Base-by-base conservation (phyloP, 2,888 invertebrate genomes). In the Xanthia icteritia region DNA sequence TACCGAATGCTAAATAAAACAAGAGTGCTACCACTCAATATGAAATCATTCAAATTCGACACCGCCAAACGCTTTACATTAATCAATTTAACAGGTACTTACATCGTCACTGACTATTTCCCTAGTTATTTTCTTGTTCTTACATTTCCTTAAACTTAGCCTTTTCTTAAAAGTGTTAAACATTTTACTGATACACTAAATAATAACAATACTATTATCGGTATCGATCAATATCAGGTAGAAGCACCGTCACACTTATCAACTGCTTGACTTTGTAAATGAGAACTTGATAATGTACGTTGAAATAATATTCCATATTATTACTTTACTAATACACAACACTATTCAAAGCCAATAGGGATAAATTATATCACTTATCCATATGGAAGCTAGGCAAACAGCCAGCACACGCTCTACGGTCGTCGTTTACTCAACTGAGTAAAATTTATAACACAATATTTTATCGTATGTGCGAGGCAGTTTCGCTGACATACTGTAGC, bases 71-170 rank as follows among this genome's bases (percentile, higher is more conserved):
- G 27, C n/a, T 71, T 82, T 68, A 66, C 36, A 45, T 66, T 42
- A 54, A 64, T 45, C 15, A n/a, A 60, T 65, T 65, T 73, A 66
- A 74, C 60, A 76, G 79, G 58, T 91, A 92, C 92, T 92, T 86
- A 92, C 93, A 81, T 89, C 81, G 78, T 92, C 89, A 70, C 79
- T 72, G 56, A 71, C 64, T 39, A 67, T 63, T 60, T 79, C 79
- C 11, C 58, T 51, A 31, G 81, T 85, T 64, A 85, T 81, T 58
- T 82, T 84, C 70, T 85, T 89, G 76, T 90, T 92, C 77, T 91
- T 92, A 70, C 83, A 82, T 83, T 88, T 92, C 86, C 91, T 94
- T 36, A 93, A 86, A 91, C 94, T 94, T 23, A 94, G 88, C 60
- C 90, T 91, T 76, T 91, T 93, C 89, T 89, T 93, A 45, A 94